Percentiles rank a stretch among this genome's conserved stretches.
These are phyloP conservation scores for Vulpes ferrilata DNA, from an alignment of 2,113 vertebrate genomes.

Conservation along the genomic window DNA sequence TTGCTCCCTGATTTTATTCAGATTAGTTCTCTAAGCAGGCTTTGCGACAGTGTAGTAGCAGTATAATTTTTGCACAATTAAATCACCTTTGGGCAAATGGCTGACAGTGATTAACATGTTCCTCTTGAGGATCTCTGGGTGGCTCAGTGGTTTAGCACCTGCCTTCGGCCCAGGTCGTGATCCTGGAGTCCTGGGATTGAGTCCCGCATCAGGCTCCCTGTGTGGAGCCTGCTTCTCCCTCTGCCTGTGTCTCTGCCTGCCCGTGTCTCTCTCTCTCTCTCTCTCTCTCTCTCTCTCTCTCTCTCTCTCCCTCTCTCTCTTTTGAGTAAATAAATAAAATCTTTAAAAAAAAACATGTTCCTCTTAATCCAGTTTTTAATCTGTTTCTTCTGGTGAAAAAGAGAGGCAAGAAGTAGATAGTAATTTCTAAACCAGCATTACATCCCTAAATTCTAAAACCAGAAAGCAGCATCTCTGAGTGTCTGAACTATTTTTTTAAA, in stretches of 20 bases:
- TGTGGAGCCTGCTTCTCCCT: too few relatives aligned
- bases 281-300: too few relatives aligned
- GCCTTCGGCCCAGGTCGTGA: too few relatives aligned
- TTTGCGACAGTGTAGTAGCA: neutral
- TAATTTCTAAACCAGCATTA: slow-evolving; percentile 28
- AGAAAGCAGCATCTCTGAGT: neutral
- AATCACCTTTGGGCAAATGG: slow-evolving; percentile 1
- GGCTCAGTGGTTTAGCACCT: too few relatives aligned
- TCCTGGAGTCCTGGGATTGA: too few relatives aligned
- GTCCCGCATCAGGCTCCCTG: too few relatives aligned
- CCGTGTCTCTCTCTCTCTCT: too few relatives aligned
- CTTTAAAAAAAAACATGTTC: neutral
- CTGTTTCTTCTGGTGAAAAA: neutral
- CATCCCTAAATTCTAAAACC: neutral
- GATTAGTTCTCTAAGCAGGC: neutral
- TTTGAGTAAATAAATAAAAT: too few relatives aligned
- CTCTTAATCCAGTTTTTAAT: neutral
- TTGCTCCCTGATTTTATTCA: neutral
- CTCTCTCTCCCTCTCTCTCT: too few relatives aligned
- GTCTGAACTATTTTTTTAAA: neutral
- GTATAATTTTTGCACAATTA: neutral
- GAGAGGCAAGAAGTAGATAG: neutral
- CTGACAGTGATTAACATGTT: slow-evolving; percentile 1
- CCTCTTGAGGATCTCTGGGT: neutral
- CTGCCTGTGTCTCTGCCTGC: too few relatives aligned